Evolutionary conservation across 2,888 invertebrate species (phyloP).

Genomic region (Tenthredo distinguenda): DNA sequence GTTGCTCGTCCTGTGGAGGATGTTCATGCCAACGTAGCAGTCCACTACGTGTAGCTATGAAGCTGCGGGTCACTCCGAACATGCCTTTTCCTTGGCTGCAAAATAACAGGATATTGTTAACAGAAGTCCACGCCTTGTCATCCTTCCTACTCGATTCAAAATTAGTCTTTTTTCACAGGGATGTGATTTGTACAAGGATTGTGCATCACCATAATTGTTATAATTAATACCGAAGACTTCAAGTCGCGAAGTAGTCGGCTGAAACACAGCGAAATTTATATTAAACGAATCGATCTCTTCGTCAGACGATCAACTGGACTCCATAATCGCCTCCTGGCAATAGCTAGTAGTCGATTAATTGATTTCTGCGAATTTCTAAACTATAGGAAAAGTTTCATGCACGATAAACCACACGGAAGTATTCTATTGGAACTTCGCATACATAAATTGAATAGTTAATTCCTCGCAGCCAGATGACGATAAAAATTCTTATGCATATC

Average conservation of each 20-base stretch:
- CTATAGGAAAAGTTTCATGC: not conserved
- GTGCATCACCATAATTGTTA: not conserved
- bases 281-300: not conserved
- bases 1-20: slow-evolving; percentile 80
- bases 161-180: not conserved
- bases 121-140: not conserved
- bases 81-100: slow-evolving; percentile 93
- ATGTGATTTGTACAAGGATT: not conserved
- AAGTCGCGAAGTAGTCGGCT: not conserved
- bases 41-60: slow-evolving; percentile 95
- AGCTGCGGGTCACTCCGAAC: slow-evolving; percentile 91
- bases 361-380: not conserved
- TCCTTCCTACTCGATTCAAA: not conserved
- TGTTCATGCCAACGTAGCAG: slow-evolving; percentile 93
- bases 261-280: not conserved
- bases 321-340: not conserved
- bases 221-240: not conserved
- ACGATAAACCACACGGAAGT: not conserved
- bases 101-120: slow-evolving; percentile 71
- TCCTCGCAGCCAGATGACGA: slow-evolving; percentile 14
- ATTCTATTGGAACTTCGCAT: too few species aligned
- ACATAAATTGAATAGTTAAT: not conserved
- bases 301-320: not conserved
- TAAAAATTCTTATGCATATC: not conserved
- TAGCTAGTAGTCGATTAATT: not conserved